phyloP scores from a whole-genome alignment of 2,888 invertebrate species.

The Heteropelma amictum region DNA sequence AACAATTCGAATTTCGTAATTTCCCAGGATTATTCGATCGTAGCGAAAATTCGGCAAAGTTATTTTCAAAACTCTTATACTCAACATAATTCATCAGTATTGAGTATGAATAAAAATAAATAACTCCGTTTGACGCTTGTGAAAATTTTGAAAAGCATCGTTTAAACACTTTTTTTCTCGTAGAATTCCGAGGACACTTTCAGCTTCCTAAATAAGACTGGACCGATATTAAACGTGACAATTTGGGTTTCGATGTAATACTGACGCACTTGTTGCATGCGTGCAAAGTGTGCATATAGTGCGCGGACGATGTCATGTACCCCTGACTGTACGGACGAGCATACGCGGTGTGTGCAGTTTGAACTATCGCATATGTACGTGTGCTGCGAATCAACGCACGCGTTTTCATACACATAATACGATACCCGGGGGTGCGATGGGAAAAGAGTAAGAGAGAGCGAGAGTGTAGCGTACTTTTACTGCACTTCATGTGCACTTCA shows the following conservation, averaged over 20 bases:
- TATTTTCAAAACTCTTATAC: too few relatives aligned
- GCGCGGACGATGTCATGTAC: conserved; percentile 24
- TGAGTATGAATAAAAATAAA: too few relatives aligned
- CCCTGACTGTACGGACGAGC: conserved; percentile 20
- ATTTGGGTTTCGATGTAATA: conserved; percentile 70
- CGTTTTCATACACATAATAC: conserved; percentile 39
- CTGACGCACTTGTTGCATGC: conserved; percentile 77
- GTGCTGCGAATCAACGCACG: conserved; percentile 50
- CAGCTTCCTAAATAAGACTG: background rate
- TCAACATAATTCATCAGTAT: too few relatives aligned
- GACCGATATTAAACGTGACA: background rate
- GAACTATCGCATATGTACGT: conserved; percentile 24
- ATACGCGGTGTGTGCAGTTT: conserved; percentile 9
- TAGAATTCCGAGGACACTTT: too few relatives aligned
- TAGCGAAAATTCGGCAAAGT: too few relatives aligned
- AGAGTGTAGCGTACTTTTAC: conserved; percentile 65
- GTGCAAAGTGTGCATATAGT: conserved; percentile 60
- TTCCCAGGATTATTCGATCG: too few relatives aligned
- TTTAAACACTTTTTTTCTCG: too few relatives aligned
- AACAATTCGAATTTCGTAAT: too few relatives aligned
- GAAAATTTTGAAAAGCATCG: too few relatives aligned
- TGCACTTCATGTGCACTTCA: conserved; percentile 77
- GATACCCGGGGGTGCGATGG: conserved; percentile 6
- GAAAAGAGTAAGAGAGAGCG: conserved; percentile 15
- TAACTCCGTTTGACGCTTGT: too few relatives aligned